Conservation (phyloP, 2,888 invertebrate genomes). For the Drosophila stalkeri region DNA sequence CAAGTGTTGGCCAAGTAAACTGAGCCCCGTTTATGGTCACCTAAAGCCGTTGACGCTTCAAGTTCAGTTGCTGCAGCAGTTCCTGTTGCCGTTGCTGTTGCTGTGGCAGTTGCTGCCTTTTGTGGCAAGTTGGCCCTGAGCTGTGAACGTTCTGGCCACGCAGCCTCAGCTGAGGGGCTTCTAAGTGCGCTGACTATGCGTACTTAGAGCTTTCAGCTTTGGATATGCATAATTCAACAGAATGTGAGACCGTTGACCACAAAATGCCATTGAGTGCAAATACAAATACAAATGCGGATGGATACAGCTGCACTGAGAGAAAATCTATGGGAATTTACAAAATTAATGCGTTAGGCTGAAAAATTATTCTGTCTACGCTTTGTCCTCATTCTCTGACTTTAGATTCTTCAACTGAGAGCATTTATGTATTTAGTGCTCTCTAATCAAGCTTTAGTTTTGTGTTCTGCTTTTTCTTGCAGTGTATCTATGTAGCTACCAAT, state of each 20-base stretch:
- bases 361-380: background rate
- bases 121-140: conserved; percentile 30
- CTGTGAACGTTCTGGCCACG: conserved; percentile 21
- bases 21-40: conserved; percentile 56
- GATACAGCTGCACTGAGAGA: conserved; percentile 2
- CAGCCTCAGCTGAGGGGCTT: conserved; percentile 21
- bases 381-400: background rate
- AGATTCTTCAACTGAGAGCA: background rate
- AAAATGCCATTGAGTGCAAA: conserved; percentile 60
- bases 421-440: background rate
- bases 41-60: conserved; percentile 52
- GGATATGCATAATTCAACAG: conserved; percentile 72
- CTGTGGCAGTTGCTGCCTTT: conserved; percentile 24
- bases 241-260: conserved; percentile 57
- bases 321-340: background rate
- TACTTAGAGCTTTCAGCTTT: conserved; percentile 26
- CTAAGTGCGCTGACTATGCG: conserved; percentile 39
- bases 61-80: conserved; percentile 61
- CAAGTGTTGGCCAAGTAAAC: conserved; percentile 46
- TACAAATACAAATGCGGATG: conserved; percentile 40
- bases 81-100: conserved; percentile 7
- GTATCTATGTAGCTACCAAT: conserved; percentile 46
- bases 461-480: conserved; percentile 7
- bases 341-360: background rate
- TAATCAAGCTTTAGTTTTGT: background rate